These are phyloP conservation scores for Aramus guarauna DNA, from an alignment of 2,113 vertebrate genomes.

Conservation along the genomic window DNA sequence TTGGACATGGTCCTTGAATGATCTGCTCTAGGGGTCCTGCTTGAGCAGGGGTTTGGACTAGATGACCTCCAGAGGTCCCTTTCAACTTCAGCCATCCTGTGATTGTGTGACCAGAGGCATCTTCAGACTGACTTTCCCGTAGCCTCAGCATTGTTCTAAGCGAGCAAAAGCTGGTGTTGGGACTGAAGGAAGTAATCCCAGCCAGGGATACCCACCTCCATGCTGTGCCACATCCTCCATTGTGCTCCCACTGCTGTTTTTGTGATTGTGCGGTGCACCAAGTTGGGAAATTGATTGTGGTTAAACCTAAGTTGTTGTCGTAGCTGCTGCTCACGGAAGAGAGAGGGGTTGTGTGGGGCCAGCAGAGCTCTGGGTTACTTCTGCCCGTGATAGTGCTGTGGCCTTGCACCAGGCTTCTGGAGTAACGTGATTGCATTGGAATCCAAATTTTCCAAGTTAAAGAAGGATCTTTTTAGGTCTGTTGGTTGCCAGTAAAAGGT, in stretches of 20 bases:
- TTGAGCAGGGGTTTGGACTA: not conserved
- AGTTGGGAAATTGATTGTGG: not conserved
- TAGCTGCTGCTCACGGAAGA: not conserved
- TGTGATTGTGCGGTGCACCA: not conserved
- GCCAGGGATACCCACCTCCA: not conserved
- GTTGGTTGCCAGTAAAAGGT: not conserved
- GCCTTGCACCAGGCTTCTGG: not conserved
- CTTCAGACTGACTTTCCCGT: fast-evolving
- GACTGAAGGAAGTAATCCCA: not conserved
- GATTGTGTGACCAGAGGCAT: not conserved
- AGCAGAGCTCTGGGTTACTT: not conserved
- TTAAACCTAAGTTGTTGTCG: not conserved
- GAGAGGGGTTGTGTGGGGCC: not conserved
- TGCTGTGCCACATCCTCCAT: not conserved
- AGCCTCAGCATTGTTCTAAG: not conserved
- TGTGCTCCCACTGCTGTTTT: not conserved
- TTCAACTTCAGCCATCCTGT: not conserved
- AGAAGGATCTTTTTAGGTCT: not conserved
- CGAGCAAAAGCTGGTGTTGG: not conserved
- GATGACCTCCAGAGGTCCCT: not conserved
- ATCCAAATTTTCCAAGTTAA: not conserved
- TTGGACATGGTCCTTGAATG: not conserved
- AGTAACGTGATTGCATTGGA: not conserved
- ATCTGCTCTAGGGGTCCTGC: not conserved
- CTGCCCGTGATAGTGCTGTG: not conserved